These are phyloP conservation scores for Drosophila funebris DNA, from an alignment of 1,140 invertebrate genomes.

Conservation along the genomic window DNA sequence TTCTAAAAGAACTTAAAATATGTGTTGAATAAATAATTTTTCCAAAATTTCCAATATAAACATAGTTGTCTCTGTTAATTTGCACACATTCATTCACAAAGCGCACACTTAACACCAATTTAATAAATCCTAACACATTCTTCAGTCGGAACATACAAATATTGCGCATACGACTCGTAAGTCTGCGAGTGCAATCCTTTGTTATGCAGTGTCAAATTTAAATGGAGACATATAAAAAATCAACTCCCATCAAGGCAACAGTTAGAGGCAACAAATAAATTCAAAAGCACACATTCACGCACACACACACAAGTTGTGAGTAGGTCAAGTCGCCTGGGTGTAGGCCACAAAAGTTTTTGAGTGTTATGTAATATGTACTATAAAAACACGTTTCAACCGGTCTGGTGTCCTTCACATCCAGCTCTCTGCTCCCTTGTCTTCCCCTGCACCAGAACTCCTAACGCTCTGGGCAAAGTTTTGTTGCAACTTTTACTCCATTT, in stretches of 20 bases:
- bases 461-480: slow-evolving; percentile 54
- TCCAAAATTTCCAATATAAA: background rate
- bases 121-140: background rate
- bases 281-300: background rate
- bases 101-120: background rate
- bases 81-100: background rate
- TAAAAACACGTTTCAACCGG: slow-evolving; percentile 42
- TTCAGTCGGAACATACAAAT: background rate
- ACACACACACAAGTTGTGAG: slow-evolving; percentile 21
- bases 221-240: slow-evolving; percentile 3
- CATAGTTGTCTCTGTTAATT: background rate
- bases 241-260: slow-evolving; percentile 10
- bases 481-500: slow-evolving; percentile 74
- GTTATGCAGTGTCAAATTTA: slow-evolving; percentile 12
- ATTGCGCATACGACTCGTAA: slow-evolving; percentile 23
- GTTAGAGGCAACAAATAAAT: slow-evolving; percentile 36
- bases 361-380: slow-evolving; percentile 32
- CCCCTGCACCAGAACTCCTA: slow-evolving; percentile 5
- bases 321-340: slow-evolving; percentile 64
- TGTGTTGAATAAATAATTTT: background rate
- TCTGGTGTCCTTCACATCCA: slow-evolving; percentile 46
- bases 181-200: background rate
- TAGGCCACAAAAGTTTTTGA: slow-evolving; percentile 57
- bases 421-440: background rate
- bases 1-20: background rate